phyloP scores from a whole-genome alignment of 2,797 vertebrate species.

The Macroramphosus scolopax region DNA sequence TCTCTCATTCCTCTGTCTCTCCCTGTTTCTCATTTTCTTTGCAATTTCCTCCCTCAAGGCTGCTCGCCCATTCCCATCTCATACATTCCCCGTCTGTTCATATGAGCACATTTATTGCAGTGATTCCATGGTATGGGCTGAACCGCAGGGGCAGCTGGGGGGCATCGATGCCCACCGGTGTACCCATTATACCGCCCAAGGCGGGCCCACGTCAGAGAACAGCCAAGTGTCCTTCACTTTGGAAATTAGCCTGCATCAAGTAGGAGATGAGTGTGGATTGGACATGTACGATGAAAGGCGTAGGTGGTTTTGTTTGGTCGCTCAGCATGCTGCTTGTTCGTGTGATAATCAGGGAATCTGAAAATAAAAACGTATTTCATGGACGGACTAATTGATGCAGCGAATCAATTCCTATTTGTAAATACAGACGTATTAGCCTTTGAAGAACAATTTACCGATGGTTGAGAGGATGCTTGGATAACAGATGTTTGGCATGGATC shows the following conservation, averaged over 20 bases:
- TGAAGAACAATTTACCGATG: too few relatives aligned
- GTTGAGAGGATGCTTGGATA: too few relatives aligned
- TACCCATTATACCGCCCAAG: slow-evolving; percentile 40
- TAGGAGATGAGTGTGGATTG: not conserved
- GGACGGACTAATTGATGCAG: too few relatives aligned
- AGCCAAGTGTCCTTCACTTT: slow-evolving; percentile 33
- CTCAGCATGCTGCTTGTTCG: too few relatives aligned
- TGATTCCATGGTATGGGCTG: slow-evolving; percentile 36
- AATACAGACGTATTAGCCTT: too few relatives aligned
- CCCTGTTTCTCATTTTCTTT: slow-evolving; percentile 22
- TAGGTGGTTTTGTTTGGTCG: not conserved
- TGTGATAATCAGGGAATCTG: too few relatives aligned
- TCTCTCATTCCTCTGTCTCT: too few relatives aligned
- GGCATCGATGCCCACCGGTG: slow-evolving; percentile 36
- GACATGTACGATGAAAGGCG: not conserved
- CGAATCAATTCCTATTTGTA: too few relatives aligned
- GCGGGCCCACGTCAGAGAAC: slow-evolving; percentile 32
- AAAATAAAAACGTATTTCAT: too few relatives aligned
- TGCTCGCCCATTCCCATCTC: slow-evolving; percentile 27
- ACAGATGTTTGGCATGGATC: too few relatives aligned
- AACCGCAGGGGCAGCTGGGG: slow-evolving; percentile 53
- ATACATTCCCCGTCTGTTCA: slow-evolving; percentile 54
- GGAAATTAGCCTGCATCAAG: slow-evolving; percentile 14
- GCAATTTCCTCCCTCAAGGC: slow-evolving; percentile 29
- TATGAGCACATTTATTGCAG: slow-evolving; percentile 33